Conservation (phyloP, 2,888 invertebrate species). For the Agrotis puta region DNA sequence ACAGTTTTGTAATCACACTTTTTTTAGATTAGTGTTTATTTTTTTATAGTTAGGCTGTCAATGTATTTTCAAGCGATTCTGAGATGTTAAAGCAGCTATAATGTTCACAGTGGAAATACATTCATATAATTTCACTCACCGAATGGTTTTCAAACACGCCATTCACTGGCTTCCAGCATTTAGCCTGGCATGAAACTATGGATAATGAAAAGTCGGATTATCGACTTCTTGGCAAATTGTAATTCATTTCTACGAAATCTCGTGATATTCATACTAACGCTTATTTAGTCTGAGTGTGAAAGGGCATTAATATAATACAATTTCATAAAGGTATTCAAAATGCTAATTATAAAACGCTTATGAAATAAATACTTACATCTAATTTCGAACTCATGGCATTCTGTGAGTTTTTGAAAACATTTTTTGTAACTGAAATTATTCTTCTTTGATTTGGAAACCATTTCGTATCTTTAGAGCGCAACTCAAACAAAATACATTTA, state of each 20-base stretch:
- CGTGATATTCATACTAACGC: conserved; percentile 2
- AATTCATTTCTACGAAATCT: not conserved
- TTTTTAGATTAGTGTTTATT: too few species aligned
- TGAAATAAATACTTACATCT: conserved; percentile 17
- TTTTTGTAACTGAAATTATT: not conserved
- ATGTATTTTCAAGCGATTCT: conserved; percentile 54
- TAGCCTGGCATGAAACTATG: conserved; percentile 7
- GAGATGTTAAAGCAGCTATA: conserved; percentile 33
- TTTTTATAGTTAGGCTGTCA: conserved; percentile 15
- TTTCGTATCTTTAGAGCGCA: conserved; percentile 8
- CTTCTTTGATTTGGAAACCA: not conserved
- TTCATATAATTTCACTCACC: conserved; percentile 14
- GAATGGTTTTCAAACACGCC: not conserved
- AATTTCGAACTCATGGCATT: conserved; percentile 15
- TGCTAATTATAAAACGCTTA: conserved; percentile 16
- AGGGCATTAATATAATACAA: conserved; percentile 40
- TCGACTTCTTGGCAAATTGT: not conserved
- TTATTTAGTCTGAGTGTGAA: conserved; percentile 8
- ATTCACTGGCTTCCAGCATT: conserved; percentile 19
- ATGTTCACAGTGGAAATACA: conserved; percentile 21
- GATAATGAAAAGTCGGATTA: not conserved
- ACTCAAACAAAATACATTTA: conserved; percentile 4
- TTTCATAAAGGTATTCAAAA: conserved; percentile 30
- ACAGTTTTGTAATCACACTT: too few species aligned
- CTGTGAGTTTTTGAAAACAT: not conserved